Evolutionary conservation across 37 sponge, comb jelly and placozoan genomes (phyloP).

Genomic region (Cladorhizidae sp.): DNA sequence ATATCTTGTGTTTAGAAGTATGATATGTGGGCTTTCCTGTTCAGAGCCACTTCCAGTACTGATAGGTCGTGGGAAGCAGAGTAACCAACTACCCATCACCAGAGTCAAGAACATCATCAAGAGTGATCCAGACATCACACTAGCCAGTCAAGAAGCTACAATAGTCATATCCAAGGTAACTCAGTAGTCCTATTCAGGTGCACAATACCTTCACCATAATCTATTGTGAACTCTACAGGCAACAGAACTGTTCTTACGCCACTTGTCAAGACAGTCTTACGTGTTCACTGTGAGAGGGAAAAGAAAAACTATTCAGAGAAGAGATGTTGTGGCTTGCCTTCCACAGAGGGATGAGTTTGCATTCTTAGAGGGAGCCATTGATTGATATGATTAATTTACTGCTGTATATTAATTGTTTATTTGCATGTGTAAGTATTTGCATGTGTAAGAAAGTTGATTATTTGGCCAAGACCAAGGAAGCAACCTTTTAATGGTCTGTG

Average conservation of each 20-base stretch:
- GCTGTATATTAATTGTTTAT: too few relatives aligned
- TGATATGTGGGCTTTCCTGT: too few relatives aligned
- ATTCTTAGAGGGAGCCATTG: conserved; percentile 61
- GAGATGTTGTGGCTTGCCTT: conserved; percentile 54
- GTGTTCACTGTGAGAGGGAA: conserved; percentile 49
- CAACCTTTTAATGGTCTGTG: too few relatives aligned
- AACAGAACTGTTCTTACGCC: conserved; percentile 61
- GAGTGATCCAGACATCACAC: conserved; percentile 62
- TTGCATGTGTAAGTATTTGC: too few relatives aligned
- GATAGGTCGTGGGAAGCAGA: not conserved
- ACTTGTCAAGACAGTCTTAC: conserved; percentile 42
- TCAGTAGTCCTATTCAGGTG: not conserved
- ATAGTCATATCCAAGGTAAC: conserved; percentile 61
- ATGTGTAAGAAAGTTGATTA: too few relatives aligned
- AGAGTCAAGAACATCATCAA: conserved; percentile 74
- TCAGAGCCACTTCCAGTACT: too few relatives aligned
- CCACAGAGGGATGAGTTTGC: conserved; percentile 48
- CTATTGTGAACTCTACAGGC: conserved; percentile 15
- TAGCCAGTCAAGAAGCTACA: conserved; percentile 65
- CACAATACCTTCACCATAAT: not conserved
- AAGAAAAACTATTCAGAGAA: conserved; percentile 69
- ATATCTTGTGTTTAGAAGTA: too few relatives aligned
- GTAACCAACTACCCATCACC: conserved; percentile 53
- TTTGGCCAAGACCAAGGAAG: too few relatives aligned
- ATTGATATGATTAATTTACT: too few relatives aligned